phyloP scores from a whole-genome alignment of 1,140 invertebrate species.

The Heliconius hermathena region DNA sequence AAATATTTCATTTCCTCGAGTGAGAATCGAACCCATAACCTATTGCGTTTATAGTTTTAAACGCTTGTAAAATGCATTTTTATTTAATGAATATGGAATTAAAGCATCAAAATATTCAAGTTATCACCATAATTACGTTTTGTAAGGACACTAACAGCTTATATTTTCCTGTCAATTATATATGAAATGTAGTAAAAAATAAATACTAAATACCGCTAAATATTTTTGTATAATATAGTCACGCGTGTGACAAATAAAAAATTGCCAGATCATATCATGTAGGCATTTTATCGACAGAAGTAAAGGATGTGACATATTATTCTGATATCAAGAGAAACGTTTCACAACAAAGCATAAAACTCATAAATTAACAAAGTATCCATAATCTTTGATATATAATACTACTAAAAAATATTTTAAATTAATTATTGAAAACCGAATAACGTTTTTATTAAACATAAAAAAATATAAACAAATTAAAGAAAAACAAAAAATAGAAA shows the following conservation, averaged over 20 bases:
- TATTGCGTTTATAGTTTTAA: too few species aligned
- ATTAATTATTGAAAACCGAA: background rate
- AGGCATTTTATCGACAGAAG: constrained; percentile 40
- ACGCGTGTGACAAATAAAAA: constrained; percentile 38
- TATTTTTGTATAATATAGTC: constrained; percentile 26
- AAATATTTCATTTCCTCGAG: too few species aligned
- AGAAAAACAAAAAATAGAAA: background rate
- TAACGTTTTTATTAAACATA: background rate
- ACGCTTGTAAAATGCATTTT: too few species aligned
- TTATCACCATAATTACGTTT: too few species aligned
- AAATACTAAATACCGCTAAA: background rate
- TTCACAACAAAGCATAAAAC: constrained; percentile 34
- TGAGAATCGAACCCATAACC: too few species aligned
- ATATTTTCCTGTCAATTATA: too few species aligned
- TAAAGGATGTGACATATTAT: constrained; percentile 44
- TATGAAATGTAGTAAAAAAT: background rate
- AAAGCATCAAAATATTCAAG: too few species aligned
- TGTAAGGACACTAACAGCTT: too few species aligned
- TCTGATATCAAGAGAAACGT: constrained; percentile 41
- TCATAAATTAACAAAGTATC: constrained; percentile 15
- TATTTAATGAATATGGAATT: too few species aligned
- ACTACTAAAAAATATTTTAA: background rate
- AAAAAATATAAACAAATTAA: too few species aligned
- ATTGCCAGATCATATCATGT: constrained; percentile 44
- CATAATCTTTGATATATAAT: background rate